phyloP scores from a whole-genome alignment of 2,113 vertebrate species.

The Phylloscopus trochilus region DNA sequence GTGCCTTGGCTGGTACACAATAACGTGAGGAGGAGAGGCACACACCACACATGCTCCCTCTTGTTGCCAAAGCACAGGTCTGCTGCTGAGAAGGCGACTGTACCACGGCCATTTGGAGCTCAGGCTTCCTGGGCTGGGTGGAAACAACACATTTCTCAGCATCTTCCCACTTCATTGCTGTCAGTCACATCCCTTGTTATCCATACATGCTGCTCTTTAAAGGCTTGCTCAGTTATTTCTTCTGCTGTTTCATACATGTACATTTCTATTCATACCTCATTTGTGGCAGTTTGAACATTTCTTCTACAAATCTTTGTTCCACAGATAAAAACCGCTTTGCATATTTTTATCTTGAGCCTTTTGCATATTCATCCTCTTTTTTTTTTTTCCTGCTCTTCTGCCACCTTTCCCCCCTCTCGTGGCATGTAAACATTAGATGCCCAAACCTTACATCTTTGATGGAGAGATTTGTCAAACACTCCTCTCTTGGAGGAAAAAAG shows the following conservation, averaged over 20 bases:
- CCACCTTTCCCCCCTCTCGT: not conserved
- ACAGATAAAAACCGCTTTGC: not conserved
- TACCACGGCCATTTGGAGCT: not conserved
- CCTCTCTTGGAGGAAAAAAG: not conserved
- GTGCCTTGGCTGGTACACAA: not conserved
- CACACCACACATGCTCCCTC: not conserved
- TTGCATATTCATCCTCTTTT: not conserved
- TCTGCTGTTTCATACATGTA: not conserved
- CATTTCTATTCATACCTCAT: not conserved
- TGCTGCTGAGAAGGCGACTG: not conserved
- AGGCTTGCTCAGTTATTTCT: not conserved
- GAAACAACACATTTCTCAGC: not conserved
- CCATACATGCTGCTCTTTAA: not conserved
- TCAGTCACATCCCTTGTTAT: not conserved
- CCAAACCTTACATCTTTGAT: not conserved
- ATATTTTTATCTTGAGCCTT: not conserved
- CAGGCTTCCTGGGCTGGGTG: not conserved
- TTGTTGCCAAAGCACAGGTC: not conserved
- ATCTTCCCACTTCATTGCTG: not conserved
- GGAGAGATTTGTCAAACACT: not conserved
- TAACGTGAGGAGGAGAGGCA: fast-evolving
- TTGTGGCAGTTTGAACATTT: not conserved
- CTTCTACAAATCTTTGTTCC: not conserved
- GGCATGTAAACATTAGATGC: not conserved
- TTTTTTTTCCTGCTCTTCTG: not conserved